Evolutionary conservation across 1,140 invertebrate species (phyloP), one percentile per base, ranked within the genome.

Genomic region (Drosophila nikananu): DNA sequence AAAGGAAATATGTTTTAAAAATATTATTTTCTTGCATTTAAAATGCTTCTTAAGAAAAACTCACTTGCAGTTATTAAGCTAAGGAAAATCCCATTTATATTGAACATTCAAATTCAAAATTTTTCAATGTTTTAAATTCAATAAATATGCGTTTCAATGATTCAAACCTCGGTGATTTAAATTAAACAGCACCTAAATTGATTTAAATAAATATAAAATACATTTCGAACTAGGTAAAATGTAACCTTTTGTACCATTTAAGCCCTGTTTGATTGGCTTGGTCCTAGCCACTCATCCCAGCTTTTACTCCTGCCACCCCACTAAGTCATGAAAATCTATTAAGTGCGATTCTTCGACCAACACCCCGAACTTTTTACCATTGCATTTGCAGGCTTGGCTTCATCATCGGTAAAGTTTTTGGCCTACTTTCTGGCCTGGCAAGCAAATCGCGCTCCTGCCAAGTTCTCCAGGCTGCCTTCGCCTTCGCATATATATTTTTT

Each of bases 321-420:
- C 51, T 73, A 74, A 74, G 37, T 42, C 37, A 61, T 73, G 71
- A 55, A 73, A 74, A 74, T 74, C 71, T 74, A 74, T 74, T 73
- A 74, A 74, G 55, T 74, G 71, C 21, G 30, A 60, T 74, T 44
- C 57, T 44, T 72, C 42, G 70, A 32, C 44, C 71, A 61, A 59
- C 66, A 71, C 70, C 67, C 54, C 30, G 15, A 74, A 74, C 67
- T 74, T 74, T 74, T 73, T 52, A 13, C 55, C 55, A 61, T 44
- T 74, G 68, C 71, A 73, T 60, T 73, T 61, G 71, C 68, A 51
- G n/a, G 55, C 30, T 58, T 42, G 54, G 54, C 54, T 57, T 57
- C 54, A 57, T 73, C 71, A 73, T 74, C 37, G 27, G 67, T 15
- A 73, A 74, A 73, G 70, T 62, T 73, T 71, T 74, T 74, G 71